Conservation (phyloP, 2,888 invertebrate genomes). For the Bhutanitis thaidina region DNA sequence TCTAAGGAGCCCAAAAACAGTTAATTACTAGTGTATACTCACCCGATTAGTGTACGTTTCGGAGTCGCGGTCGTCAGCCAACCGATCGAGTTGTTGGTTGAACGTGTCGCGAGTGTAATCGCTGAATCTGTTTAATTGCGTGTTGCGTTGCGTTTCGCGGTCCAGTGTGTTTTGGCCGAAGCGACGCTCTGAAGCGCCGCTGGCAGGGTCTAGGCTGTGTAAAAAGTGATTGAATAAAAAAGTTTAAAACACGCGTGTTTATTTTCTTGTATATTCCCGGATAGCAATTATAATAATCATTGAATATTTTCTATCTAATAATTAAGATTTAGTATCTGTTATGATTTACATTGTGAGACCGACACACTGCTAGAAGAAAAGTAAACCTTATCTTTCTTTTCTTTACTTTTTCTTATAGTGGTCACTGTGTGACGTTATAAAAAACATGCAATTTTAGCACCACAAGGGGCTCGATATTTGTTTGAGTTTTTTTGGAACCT, state of each 20-base stretch:
- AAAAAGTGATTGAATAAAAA: background rate
- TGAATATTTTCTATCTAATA: too few relatives aligned
- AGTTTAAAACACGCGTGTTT: background rate
- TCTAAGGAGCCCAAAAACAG: background rate
- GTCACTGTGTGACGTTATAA: too few relatives aligned
- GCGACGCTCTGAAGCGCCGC: constrained; percentile 15
- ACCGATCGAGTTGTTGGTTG: constrained; percentile 65
- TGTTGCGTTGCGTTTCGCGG: constrained; percentile 81
- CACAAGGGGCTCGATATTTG: too few relatives aligned
- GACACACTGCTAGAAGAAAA: too few relatives aligned
- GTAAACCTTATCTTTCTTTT: too few relatives aligned
- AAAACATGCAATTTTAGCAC: too few relatives aligned
- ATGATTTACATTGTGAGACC: too few relatives aligned
- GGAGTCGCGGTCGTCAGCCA: constrained; percentile 65
- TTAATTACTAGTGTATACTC: constrained; percentile 30
- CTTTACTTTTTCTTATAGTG: too few relatives aligned
- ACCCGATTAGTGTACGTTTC: constrained; percentile 66
- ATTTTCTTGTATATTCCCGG: too few relatives aligned
- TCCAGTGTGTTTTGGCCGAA: constrained; percentile 68
- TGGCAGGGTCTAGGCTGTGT: constrained; percentile 13
- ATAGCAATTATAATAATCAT: too few relatives aligned
- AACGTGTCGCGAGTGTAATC: constrained; percentile 65
- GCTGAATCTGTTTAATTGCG: constrained; percentile 79
- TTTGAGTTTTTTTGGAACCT: too few relatives aligned
- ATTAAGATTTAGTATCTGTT: too few relatives aligned